Evolutionary conservation across 64 coral and sea anemone genomes (phyloP).

Genomic region (Catalaphyllia jardinei): DNA sequence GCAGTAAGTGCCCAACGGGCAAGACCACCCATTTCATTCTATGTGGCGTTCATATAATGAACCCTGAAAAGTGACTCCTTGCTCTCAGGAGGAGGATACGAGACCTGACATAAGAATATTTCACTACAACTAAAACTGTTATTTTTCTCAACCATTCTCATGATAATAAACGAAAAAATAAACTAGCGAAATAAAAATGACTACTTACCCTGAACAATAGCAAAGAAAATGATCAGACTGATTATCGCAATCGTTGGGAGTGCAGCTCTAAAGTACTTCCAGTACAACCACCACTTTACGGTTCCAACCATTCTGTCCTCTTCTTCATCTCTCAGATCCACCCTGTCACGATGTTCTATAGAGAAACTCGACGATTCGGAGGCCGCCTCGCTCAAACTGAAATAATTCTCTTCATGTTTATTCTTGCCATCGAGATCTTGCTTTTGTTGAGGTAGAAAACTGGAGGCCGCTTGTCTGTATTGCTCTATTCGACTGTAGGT

Average conservation of each 20-base stretch:
- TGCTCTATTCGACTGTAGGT: background rate
- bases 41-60: too few species aligned
- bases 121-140: too few species aligned
- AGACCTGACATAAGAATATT: too few species aligned
- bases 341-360: background rate
- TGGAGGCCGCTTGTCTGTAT: too few species aligned
- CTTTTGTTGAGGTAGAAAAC: background rate
- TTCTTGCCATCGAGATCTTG: background rate
- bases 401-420: background rate
- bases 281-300: conserved; percentile 49
- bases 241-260: background rate
- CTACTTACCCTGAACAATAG: background rate
- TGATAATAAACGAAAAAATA: too few species aligned
- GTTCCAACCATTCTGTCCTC: conserved; percentile 39
- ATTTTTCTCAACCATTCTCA: too few species aligned
- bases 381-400: background rate
- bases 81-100: too few species aligned
- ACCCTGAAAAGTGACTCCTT: too few species aligned
- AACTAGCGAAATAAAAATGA: background rate
- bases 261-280: conserved; percentile 51
- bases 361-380: background rate
- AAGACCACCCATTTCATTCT: too few species aligned
- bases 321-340: conserved; percentile 47
- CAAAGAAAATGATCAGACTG: conserved; percentile 3
- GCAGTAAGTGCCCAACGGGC: too few species aligned